These are phyloP conservation scores for Leptosomus discolor DNA, from an alignment of 2,113 vertebrate species.

Conservation along the genomic window DNA sequence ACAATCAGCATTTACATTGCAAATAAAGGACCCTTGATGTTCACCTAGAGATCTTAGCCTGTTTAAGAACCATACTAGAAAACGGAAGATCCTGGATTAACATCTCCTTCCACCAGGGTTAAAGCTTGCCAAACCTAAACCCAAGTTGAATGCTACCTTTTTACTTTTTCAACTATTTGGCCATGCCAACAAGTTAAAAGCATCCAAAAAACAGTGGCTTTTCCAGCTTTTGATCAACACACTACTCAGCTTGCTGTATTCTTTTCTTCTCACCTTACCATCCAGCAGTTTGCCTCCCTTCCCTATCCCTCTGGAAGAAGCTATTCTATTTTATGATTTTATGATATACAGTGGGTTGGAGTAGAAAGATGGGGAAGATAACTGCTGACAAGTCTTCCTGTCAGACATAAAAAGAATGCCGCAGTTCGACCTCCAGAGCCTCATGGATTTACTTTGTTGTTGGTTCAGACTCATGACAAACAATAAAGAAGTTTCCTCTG, in stretches of 20 bases:
- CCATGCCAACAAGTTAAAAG: background rate
- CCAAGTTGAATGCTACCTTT: background rate
- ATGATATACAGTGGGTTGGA: background rate
- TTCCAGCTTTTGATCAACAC: background rate
- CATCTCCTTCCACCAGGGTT: background rate
- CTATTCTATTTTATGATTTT: background rate
- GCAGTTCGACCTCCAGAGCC: background rate
- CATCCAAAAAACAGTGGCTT: background rate
- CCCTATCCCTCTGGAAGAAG: background rate
- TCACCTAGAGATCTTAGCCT: background rate
- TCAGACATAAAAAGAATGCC: background rate
- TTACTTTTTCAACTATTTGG: background rate
- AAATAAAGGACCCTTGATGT: background rate
- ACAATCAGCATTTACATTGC: background rate
- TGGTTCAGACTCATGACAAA: background rate
- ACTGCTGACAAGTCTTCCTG: background rate
- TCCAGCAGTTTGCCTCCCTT: background rate
- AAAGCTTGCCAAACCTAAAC: background rate
- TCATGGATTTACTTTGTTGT: background rate
- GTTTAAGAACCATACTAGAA: background rate
- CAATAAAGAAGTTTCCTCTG: background rate
- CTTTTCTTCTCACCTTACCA: background rate
- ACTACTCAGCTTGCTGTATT: background rate
- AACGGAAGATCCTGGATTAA: background rate
- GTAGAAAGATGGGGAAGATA: background rate